Evolutionary conservation across 2,888 invertebrate genomes (phyloP), one percentile per base, ranked within the genome.

Genomic region (Parnassius apollo): DNA sequence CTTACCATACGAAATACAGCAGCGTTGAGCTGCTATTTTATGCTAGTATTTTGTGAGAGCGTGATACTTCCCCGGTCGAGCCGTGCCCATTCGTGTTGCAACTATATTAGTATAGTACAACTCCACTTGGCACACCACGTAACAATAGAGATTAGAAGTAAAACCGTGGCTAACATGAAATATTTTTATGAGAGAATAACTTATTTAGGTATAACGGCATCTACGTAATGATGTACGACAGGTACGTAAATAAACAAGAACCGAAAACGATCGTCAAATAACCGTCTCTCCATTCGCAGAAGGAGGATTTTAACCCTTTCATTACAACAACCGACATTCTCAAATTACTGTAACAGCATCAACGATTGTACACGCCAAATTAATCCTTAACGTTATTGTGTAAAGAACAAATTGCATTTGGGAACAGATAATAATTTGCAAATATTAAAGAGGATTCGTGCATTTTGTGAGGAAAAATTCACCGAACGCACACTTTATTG

Each of bases 401-500:
- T 64, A 69, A 66, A 42, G 64, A 18, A 46, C 45, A 54, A 59
- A 60, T 67, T 52, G 58, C 57, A 66, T 62, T 64, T 62, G 59
- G 55, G 66, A 8, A 13, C 13, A 18, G 12, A 4, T 7, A 49
- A 18, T 9, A 49, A n/a, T 46, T 46, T 1, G 44, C 49, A 51
- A 45, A 61, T 57, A 46, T 52, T 12, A n/a, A 35, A n/a, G 46
- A 50, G 10, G 9, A 11, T 25, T 35, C 45, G 57, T 62, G 42
- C 49, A n/a, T 18, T 49, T 65, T 55, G 63, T 35, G 61, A 68
- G 67, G 60, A 69, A 66, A 67, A 72, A 70, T 72, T 70, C 68
- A 64, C 65, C 68, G 66, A 70, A 69, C 67, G 66, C 64, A 68
- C 66, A 70, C 73, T 79, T 82, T 82, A 80, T 75, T 73, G 69